Evolutionary conservation across 2,797 vertebrate genomes (phyloP).

Genomic region (Crypturellus tataupa): DNA sequence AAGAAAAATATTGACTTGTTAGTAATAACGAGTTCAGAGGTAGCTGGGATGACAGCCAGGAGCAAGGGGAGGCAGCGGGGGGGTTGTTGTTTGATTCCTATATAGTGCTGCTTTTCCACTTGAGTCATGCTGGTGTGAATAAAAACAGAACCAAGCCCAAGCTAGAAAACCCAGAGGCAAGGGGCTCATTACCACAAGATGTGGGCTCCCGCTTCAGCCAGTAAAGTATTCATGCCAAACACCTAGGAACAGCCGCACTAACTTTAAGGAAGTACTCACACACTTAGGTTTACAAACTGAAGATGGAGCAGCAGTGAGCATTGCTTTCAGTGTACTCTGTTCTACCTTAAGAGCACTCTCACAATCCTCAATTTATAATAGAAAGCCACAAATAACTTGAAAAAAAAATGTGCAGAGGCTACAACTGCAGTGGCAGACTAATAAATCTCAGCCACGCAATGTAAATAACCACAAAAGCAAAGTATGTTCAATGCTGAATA

Average conservation of each 20-base stretch:
- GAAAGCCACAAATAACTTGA: background rate
- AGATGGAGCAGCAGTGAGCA: background rate
- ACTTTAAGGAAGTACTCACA: background rate
- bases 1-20: background rate
- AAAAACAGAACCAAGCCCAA: background rate
- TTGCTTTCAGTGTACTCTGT: background rate
- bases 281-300: background rate
- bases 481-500: background rate
- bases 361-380: background rate
- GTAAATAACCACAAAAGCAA: conserved; percentile 1
- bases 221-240: background rate
- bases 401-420: background rate
- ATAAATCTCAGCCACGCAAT: background rate
- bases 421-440: background rate
- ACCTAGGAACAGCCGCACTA: background rate
- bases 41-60: background rate
- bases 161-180: background rate
- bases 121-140: background rate
- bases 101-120: background rate
- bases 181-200: background rate
- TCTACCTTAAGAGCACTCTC: background rate
- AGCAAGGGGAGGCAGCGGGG: background rate
- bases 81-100: background rate
- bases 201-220: background rate
- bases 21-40: background rate